phyloP scores from a whole-genome alignment of 1,140 invertebrate genomes.

The Pentalonia nigronervosa region DNA sequence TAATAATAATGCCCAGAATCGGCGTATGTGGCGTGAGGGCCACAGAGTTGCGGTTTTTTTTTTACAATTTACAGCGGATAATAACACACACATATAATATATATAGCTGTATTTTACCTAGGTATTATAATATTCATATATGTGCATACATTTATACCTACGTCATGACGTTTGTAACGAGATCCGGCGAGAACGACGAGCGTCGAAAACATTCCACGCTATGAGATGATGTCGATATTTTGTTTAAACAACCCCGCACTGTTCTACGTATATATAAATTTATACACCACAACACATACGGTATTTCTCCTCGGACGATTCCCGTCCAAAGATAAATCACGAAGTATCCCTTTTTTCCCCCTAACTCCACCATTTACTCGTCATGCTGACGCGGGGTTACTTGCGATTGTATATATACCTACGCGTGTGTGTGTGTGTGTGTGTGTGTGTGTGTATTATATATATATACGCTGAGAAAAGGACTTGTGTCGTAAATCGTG shows the following conservation, averaged over 20 bases:
- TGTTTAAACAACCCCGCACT: not conserved
- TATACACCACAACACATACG: not conserved
- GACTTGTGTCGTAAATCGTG: slow-evolving; percentile 40
- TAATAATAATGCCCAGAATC: not conserved
- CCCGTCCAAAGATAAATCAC: slow-evolving; percentile 32
- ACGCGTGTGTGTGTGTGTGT: not conserved
- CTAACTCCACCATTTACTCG: too few species aligned
- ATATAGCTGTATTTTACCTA: not conserved
- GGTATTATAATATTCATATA: not conserved
- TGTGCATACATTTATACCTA: not conserved
- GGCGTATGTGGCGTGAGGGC: not conserved
- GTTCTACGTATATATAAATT: not conserved
- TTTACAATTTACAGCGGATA: not conserved
- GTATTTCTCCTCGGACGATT: not conserved
- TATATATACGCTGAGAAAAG: not conserved
- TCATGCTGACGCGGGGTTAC: not conserved
- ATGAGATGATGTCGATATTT: not conserved
- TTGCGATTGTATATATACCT: not conserved
- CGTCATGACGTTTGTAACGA: slow-evolving; percentile 2
- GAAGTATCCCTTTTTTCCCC: not conserved
- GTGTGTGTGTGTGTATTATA: too few species aligned
- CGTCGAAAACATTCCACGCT: not conserved
- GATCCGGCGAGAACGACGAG: slow-evolving; percentile 15
- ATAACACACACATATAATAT: not conserved
- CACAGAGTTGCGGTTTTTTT: slow-evolving; percentile 28